Percentiles rank a stretch among this genome's conserved stretches.
Evolutionary conservation across 1,140 invertebrate genomes (phyloP).

Genomic region (Aleiodes sp.): DNA sequence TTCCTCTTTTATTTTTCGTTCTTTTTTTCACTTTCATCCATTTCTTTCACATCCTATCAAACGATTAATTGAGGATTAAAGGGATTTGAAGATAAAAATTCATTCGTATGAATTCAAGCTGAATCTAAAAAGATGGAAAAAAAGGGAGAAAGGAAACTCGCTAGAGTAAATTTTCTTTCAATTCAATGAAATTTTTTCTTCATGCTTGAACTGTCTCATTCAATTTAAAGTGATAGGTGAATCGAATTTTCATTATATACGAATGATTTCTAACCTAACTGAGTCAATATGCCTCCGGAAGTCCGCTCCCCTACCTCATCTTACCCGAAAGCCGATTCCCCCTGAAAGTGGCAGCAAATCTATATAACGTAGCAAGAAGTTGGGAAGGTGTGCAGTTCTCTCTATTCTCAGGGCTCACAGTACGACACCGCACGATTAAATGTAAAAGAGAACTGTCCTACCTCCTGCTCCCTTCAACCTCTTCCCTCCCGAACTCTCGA

Average conservation of each 20-base stretch:
- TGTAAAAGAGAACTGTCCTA: constrained; percentile 36
- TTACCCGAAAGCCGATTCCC: neutral
- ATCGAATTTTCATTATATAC: constrained; percentile 35
- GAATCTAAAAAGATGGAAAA: neutral
- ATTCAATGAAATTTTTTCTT: constrained; percentile 22
- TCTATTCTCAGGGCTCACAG: constrained; percentile 19
- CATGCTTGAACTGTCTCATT: constrained; percentile 9
- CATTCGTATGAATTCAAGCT: constrained; percentile 3
- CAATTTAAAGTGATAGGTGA: constrained; percentile 25
- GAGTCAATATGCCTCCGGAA: constrained; percentile 25
- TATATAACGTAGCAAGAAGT: neutral
- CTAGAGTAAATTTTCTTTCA: constrained; percentile 16
- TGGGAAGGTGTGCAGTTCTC: neutral
- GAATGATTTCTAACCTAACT: neutral
- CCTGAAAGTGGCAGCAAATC: neutral
- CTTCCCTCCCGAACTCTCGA: constrained; percentile 13
- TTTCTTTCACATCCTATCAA: too few species aligned
- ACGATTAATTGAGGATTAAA: constrained; percentile 10
- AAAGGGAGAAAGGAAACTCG: constrained; percentile 18
- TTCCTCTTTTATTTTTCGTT: neutral
- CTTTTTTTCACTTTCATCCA: neutral
- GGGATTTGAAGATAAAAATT: constrained; percentile 4
- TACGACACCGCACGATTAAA: constrained; percentile 36
- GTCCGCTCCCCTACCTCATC: neutral
- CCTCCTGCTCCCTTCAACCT: neutral